Evolutionary conservation across 2,113 vertebrate species (phyloP).

Genomic region (Tympanuchus pallidicinctus): DNA sequence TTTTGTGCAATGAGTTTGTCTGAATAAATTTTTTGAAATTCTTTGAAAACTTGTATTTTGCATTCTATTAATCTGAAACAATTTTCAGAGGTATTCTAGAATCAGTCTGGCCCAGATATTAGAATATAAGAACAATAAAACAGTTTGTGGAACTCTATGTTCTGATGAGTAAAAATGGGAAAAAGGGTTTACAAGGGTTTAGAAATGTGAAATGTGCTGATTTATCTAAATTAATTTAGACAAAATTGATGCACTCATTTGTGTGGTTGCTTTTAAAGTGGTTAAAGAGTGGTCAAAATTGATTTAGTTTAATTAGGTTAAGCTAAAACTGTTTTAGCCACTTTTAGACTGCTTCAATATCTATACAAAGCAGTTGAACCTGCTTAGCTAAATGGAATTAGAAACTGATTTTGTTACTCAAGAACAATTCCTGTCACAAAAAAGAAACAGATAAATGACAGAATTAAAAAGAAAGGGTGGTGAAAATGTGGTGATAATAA

Average conservation of each 20-base stretch:
- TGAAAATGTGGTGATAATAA: conserved; percentile 60
- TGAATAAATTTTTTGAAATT: background rate
- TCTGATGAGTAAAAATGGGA: background rate
- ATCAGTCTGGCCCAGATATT: background rate
- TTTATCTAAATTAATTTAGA: conserved; percentile 60
- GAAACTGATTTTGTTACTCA: conserved; percentile 60
- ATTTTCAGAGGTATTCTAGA: background rate
- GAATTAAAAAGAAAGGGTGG: conserved; percentile 20
- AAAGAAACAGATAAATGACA: conserved; percentile 38
- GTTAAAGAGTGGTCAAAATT: conserved; percentile 60
- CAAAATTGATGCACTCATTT: conserved; percentile 56
- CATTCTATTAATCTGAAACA: background rate
- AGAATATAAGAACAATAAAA: background rate
- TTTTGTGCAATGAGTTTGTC: background rate
- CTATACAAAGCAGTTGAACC: conserved; percentile 57
- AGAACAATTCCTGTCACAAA: conserved; percentile 40
- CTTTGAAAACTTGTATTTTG: background rate
- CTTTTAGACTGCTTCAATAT: conserved; percentile 57
- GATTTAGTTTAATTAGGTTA: conserved; percentile 66
- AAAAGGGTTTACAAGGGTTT: background rate
- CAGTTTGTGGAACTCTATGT: background rate
- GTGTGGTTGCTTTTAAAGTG: conserved; percentile 47
- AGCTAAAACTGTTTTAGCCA: conserved; percentile 59
- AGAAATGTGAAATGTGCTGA: conserved; percentile 40
- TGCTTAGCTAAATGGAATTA: conserved; percentile 61